Conservation (phyloP, 1,140 invertebrate genomes). For the Drosophila arawakana region DNA sequence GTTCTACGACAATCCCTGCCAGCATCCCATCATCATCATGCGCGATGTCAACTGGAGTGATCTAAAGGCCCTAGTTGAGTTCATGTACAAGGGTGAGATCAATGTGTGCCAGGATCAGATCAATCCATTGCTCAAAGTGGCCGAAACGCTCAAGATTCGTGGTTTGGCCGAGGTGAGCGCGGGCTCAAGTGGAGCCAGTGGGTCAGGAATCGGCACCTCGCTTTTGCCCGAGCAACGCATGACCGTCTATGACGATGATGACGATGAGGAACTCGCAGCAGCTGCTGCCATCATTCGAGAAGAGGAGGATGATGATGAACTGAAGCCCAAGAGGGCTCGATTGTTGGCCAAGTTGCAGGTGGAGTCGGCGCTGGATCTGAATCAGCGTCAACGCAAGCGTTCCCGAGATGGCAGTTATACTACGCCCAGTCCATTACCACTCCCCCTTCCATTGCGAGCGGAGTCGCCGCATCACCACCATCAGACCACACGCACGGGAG, state of each 20-base stretch:
- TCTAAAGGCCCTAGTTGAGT: slow-evolving; percentile 94
- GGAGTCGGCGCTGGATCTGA: slow-evolving; percentile 60
- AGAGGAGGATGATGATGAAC: slow-evolving; percentile 63
- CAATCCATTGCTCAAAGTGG: slow-evolving; percentile 93
- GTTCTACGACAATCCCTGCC: slow-evolving; percentile 96
- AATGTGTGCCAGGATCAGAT: slow-evolving; percentile 96
- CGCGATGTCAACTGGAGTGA: slow-evolving; percentile 95
- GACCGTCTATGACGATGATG: slow-evolving; percentile 82
- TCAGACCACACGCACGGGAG: not conserved
- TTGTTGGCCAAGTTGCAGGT: slow-evolving; percentile 52
- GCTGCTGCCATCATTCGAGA: slow-evolving; percentile 56
- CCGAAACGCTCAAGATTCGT: slow-evolving; percentile 93
- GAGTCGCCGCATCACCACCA: slow-evolving; percentile 36
- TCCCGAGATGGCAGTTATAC: slow-evolving; percentile 83
- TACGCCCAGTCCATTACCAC: slow-evolving; percentile 85
- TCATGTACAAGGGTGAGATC: slow-evolving; percentile 97
- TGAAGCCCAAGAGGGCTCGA: slow-evolving; percentile 70
- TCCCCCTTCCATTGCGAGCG: slow-evolving; percentile 81
- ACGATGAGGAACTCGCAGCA: slow-evolving; percentile 68
- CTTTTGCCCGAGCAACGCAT: slow-evolving; percentile 80
- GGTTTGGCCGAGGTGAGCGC: slow-evolving; percentile 93
- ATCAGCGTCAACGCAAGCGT: slow-evolving; percentile 72
- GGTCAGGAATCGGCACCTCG: slow-evolving; percentile 67
- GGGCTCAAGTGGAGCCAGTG: slow-evolving; percentile 26
- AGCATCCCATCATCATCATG: slow-evolving; percentile 96